Conservation (phyloP, 2,797 vertebrate species). For the Myripristis murdjan region DNA sequence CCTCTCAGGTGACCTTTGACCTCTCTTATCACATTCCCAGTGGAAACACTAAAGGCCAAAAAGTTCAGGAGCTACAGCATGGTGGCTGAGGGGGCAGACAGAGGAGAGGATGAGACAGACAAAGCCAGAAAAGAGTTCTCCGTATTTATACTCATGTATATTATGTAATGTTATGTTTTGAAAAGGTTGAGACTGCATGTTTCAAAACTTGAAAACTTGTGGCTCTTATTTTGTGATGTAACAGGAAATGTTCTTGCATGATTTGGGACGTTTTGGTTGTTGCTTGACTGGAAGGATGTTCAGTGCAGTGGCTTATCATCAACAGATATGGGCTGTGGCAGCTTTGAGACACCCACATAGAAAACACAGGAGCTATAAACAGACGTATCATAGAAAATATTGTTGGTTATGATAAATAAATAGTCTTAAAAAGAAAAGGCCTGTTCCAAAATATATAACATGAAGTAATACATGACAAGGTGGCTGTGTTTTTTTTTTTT, state of each 20-base stretch:
- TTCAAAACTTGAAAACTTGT: conserved; percentile 21
- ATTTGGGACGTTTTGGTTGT: conserved; percentile 7
- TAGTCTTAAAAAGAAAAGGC: background rate
- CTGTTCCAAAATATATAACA: background rate
- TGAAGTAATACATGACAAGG: no score
- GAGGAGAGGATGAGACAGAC: background rate
- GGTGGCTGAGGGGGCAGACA: background rate
- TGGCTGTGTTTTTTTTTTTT: no score
- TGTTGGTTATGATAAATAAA: background rate
- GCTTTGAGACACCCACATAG: background rate
- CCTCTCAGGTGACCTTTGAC: conserved; percentile 27
- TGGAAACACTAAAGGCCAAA: conserved; percentile 35
- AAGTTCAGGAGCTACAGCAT: background rate
- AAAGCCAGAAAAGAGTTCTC: background rate
- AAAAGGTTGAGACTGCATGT: conserved; percentile 1
- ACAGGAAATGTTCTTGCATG: background rate
- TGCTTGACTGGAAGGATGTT: background rate
- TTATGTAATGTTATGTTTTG: conserved; percentile 5
- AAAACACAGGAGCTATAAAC: background rate
- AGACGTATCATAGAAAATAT: background rate
- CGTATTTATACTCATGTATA: conserved; percentile 9
- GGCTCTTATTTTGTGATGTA: conserved; percentile 8
- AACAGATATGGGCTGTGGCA: background rate
- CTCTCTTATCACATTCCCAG: background rate
- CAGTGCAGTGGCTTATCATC: background rate